Conservation (phyloP, 2,797 vertebrate genomes). For the Pempheris klunzingeri region DNA sequence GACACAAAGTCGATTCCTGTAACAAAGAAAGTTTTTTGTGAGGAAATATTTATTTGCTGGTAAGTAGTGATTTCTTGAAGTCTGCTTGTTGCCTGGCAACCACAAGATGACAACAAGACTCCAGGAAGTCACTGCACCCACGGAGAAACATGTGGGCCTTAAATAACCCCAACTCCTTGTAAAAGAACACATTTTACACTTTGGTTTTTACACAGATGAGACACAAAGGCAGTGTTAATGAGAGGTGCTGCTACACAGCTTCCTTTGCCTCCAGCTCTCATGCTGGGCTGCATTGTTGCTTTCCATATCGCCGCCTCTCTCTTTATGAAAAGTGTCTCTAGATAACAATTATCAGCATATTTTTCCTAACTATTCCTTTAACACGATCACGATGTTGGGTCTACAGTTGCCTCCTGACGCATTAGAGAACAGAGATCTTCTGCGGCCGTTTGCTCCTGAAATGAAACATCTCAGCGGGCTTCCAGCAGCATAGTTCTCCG, state of each 20-base stretch:
- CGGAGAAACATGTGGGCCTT: no score
- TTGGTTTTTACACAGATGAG: background rate
- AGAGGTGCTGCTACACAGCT: background rate
- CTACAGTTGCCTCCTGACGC: conserved; percentile 13
- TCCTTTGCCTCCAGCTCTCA: background rate
- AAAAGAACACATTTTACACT: background rate
- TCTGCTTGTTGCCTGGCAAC: background rate
- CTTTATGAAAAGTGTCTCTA: no score
- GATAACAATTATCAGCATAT: no score
- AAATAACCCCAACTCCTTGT: no score
- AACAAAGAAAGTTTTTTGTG: background rate
- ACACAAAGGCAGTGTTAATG: background rate
- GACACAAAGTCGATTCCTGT: conserved; percentile 7
- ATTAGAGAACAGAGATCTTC: conserved; percentile 53
- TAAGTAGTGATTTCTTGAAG: background rate
- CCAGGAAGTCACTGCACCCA: background rate
- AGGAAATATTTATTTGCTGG: background rate
- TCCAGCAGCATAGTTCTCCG: conserved; percentile 47
- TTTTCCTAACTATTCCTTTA: background rate
- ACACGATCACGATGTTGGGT: conserved; percentile 19
- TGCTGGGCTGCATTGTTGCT: no score
- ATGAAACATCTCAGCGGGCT: conserved; percentile 57
- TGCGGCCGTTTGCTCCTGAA: conserved; percentile 63
- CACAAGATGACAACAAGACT: background rate
- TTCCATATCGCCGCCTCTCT: no score